Evolutionary conservation across 1,140 invertebrate species (phyloP), one percentile per base, ranked within the genome.

Genomic region (Neuroterus valhalla): DNA sequence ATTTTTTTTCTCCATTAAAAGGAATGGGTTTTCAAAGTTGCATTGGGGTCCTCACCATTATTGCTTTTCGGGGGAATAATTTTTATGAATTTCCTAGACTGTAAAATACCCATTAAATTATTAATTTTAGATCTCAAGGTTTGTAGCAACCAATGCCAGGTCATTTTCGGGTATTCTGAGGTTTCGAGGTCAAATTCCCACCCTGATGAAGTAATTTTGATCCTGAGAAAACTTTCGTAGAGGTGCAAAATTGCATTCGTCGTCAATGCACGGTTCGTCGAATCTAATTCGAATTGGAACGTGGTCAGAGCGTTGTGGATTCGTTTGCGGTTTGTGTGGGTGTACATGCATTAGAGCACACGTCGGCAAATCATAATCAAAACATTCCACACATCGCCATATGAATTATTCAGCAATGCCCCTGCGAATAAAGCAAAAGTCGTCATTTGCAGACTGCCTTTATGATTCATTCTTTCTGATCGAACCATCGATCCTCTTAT

Each of bases 391-490:
- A 31, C 50, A 44, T 14, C 52, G 69, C 2, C 70, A 4, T 38
- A 48, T 81, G 76, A 80, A 81, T 80, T 78, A 81, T 80, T 80
- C 79, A 81, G 43, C 50, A 46, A 31, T 38, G 42, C 21, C 14
- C 46, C 44, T 68, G 55, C 31, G 23, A 66, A 46, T 17, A 66
- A 70, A 44, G 67, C 31, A 6, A 15, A 44, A 68, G 21, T 68
- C 67, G 15, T 15, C 21, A 15, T 15, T 62, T 23, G 55, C 55
- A 62, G 55, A 62, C 55, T 62, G 55, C 55, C 55, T 62, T 62
- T 14, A 62, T 62, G 26, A 62, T 62, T 23, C n/a, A 38, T 62
- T 23, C 31, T n/a, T 62, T 31, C 55, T 62, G 14, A 62, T 62
- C 14, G 26, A 62, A 23, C 21, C 31, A 38, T 38, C 31, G 55